A percentile compares a stretch with the other conserved stretches of the same genome.
These are phyloP conservation scores for Glomeris maerens DNA, from an alignment of 1,140 invertebrate genomes.

Conservation along the genomic window DNA sequence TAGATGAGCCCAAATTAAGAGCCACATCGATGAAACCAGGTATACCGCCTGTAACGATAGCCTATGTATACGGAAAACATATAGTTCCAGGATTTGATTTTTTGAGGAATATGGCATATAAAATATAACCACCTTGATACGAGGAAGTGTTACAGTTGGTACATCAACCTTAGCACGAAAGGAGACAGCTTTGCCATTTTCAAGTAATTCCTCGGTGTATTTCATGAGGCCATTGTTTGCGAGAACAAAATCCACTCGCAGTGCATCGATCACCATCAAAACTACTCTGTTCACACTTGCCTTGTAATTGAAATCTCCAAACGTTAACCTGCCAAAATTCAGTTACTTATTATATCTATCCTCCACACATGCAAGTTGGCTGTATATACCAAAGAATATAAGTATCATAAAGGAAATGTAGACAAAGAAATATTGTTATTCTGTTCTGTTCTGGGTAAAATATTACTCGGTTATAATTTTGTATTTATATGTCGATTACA, in stretches of 20 bases:
- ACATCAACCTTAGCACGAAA: conserved; percentile 54
- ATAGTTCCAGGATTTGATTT: not conserved
- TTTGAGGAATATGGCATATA: conserved; percentile 11
- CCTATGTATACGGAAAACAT: conserved; percentile 36
- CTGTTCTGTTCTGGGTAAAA: too few relatives aligned
- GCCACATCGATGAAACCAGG: conserved; percentile 83
- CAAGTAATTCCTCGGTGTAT: conserved; percentile 23
- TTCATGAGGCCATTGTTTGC: conserved; percentile 34
- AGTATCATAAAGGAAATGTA: too few relatives aligned
- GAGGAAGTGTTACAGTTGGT: conserved; percentile 92
- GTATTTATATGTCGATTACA: too few relatives aligned
- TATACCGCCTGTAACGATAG: conserved; percentile 69
- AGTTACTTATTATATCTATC: too few relatives aligned
- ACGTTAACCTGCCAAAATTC: too few relatives aligned
- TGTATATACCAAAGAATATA: too few relatives aligned
- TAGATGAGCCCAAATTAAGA: conserved; percentile 62
- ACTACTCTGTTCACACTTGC: conserved; percentile 49
- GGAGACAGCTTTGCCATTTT: conserved; percentile 38
- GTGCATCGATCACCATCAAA: conserved; percentile 79
- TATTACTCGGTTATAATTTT: too few relatives aligned
- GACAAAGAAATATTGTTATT: too few relatives aligned
- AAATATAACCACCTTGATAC: conserved; percentile 59
- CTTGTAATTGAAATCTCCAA: too few relatives aligned
- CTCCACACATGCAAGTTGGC: too few relatives aligned
- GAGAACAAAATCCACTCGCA: conserved; percentile 71